Evolutionary conservation across 2,113 vertebrate species (phyloP), one percentile per base, ranked within the genome.

Genomic region (Alligator sinensis): DNA sequence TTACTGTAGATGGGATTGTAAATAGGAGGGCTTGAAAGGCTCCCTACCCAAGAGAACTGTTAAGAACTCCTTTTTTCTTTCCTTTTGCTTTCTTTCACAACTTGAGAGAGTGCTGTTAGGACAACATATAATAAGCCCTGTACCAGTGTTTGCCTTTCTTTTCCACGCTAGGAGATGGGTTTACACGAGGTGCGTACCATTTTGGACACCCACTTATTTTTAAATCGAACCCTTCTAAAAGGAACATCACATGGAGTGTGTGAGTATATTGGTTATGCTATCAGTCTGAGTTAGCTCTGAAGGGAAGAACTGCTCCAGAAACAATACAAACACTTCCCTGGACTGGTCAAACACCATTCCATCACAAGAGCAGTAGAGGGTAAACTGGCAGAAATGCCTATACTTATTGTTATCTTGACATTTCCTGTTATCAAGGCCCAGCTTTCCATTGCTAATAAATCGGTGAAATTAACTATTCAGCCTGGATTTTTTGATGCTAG

Each of bases 61-160:
- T 57, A 80, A 82, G n/a, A 82, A 92, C 47, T 88, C 92, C 57
- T 47, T 61, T 83, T 84, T 86, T 90, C 55, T 25, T 92, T 84
- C 9, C 55, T 61, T 95, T 63, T 11, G 58, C 15, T 80, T 91
- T 87, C 66, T 86, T 7, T 47, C 55, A 82, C 76, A 89, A 82
- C 88, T 57, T 63, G 86, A 88, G 8, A 11, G 17, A 63, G 5
- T 85, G 60, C 17, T 24, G 21, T 77, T 63, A 27, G 11, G 58
- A 72, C 15, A 83, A 11, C 77, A 12, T 15, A 81, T 15, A 58
- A 86, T 19, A 92, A 85, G 92, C 63, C 27, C 30, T 47, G 9
- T 62, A 59, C 13, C 47, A 78, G 34, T 7, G 59, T 27, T 74
- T 91, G 28, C 19, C 34, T 58, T 9, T 87, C 83, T 90, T 47